Evolutionary conservation across 2,113 vertebrate genomes (phyloP), one percentile per base, ranked within the genome.

Genomic region (Hemicordylus capensis): DNA sequence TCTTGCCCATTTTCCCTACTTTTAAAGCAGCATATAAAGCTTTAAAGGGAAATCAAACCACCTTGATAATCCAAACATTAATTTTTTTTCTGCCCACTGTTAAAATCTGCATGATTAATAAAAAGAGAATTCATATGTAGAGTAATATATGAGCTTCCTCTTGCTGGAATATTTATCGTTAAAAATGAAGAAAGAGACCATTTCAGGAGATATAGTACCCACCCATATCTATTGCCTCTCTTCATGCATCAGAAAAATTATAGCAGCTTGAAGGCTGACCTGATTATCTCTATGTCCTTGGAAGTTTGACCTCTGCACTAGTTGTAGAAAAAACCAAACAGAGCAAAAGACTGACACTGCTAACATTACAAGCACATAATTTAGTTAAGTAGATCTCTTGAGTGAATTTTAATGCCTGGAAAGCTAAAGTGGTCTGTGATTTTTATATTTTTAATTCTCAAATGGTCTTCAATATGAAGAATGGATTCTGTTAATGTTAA

Each of bases 191-290:
- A 95, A 84, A 91, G 92, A 94, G 89, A 93, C 88, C 56, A 89
- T 95, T 94, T 95, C 90, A 93, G 86, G 94, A 94, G 91, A 94
- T 95, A 91, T 92, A 94, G 93, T 91, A 76, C 91, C 88, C 89
- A 94, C 88, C 91, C 90, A 81, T 90, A 93, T 92, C 92, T 95
- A 94, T 94, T 95, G 94, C 90, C 77, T 95, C 89, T 94, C 81
- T 87, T 86, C 84, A 90, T 89, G 89, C 88, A 86, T 91, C 91
- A 95, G 92, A 94, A 95, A 94, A 94, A 95, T 93, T 93, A 96
- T 82, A 91, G 89, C 89, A 91, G 83, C 91, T 89, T 95, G 84
- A 94, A 92, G 80, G 93, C 81, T 92, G 85, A 90, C 85, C 90
- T 93, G 87, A 92, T 93, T 93, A 91, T 88, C 88, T 92, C 91